Evolutionary conservation across 2,797 vertebrate genomes (phyloP).

Genomic region (Hemibagrus guttatus): DNA sequence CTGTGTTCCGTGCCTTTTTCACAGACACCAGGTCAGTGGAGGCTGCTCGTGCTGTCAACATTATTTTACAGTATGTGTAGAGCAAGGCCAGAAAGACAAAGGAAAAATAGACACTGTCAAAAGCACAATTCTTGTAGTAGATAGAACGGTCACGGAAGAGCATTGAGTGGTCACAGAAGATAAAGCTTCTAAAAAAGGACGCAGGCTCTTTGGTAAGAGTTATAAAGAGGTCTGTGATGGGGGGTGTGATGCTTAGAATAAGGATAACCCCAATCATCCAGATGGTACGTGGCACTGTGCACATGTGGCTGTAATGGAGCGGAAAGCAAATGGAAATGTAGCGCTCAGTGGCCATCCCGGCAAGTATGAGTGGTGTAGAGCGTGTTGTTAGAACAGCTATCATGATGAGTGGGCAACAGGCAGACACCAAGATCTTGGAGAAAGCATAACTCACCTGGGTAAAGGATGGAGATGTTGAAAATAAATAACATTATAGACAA

Average conservation of each 20-base stretch:
- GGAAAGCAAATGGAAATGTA: conserved; percentile 79
- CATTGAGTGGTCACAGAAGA: conserved; percentile 76
- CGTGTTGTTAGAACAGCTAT: conserved; percentile 73
- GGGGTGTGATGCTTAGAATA: conserved; percentile 63
- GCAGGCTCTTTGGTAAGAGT: conserved; percentile 64
- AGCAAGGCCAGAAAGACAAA: conserved; percentile 73
- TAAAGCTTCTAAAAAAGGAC: conserved; percentile 60
- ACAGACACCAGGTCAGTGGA: conserved; percentile 68
- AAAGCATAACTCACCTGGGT: conserved; percentile 73
- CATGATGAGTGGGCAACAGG: conserved; percentile 75
- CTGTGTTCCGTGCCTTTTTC: conserved; percentile 74
- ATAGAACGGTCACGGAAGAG: conserved; percentile 72
- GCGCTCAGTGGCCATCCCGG: conserved; percentile 78
- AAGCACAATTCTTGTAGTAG: conserved; percentile 77
- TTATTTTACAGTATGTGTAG: conserved; percentile 79
- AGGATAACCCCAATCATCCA: conserved; percentile 67
- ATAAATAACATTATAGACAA: background rate
- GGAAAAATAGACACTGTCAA: conserved; percentile 75
- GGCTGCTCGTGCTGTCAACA: conserved; percentile 70
- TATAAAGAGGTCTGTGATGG: conserved; percentile 74
- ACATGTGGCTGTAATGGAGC: conserved; percentile 71
- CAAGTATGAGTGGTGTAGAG: conserved; percentile 77
- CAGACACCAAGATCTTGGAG: conserved; percentile 69
- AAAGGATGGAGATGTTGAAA: background rate
- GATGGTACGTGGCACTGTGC: conserved; percentile 70